Evolutionary conservation across 2,888 invertebrate genomes (phyloP).

Genomic region (Xestia xanthographa): DNA sequence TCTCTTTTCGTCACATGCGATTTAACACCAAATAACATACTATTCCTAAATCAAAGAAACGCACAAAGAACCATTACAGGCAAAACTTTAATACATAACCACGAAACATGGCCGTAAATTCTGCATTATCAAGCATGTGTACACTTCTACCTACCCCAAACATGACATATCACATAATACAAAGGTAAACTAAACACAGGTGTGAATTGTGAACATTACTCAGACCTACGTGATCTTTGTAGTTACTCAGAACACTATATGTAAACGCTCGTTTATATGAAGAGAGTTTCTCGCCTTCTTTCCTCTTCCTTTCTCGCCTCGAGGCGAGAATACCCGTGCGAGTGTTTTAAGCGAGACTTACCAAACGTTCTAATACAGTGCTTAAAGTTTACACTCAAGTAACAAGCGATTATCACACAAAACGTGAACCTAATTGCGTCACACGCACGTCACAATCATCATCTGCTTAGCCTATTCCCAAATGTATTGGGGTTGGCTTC

Average conservation of each 20-base stretch:
- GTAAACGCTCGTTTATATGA: not conserved
- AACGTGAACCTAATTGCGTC: not conserved
- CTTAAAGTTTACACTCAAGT: not conserved
- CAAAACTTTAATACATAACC: conserved; percentile 1
- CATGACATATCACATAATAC: conserved; percentile 47
- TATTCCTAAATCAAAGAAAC: not conserved
- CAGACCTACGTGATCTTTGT: conserved; percentile 51
- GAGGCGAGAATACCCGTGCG: not conserved
- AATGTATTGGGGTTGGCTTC: no score
- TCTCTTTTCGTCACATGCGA: no score
- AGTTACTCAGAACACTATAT: conserved; percentile 29
- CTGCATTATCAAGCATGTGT: conserved; percentile 28
- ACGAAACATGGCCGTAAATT: conserved; percentile 12
- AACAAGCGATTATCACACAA: not conserved
- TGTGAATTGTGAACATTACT: conserved; percentile 52
- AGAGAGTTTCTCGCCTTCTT: not conserved
- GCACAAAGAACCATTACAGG: not conserved
- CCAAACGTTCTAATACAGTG: not conserved
- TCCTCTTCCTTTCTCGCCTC: no score
- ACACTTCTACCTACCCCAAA: conserved; percentile 27
- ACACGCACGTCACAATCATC: not conserved
- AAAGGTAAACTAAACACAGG: conserved; percentile 52
- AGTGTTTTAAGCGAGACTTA: not conserved
- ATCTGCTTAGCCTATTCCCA: no score
- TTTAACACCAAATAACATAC: not conserved